Evolutionary conservation across 2,113 vertebrate genomes (phyloP).

Genomic region (Lampris incognitus): DNA sequence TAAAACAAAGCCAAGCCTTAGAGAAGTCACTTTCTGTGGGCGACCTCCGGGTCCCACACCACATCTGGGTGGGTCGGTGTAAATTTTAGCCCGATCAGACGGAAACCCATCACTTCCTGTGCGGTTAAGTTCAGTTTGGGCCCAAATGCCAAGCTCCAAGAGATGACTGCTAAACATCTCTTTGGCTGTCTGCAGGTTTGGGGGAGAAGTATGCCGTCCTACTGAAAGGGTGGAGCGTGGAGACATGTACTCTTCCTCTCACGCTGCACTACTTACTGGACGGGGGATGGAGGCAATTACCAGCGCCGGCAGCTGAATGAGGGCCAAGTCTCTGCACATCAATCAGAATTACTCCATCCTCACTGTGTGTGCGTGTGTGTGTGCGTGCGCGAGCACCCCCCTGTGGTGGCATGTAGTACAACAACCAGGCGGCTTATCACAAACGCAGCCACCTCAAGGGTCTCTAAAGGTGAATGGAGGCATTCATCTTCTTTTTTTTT

Average conservation of each 20-base stretch:
- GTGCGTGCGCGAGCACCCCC: constrained; percentile 58
- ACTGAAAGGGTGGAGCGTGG: constrained; percentile 48
- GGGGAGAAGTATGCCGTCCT: constrained; percentile 41
- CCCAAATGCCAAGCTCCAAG: constrained; percentile 44
- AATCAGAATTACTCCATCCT: constrained; percentile 70
- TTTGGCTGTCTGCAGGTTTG: constrained; percentile 30
- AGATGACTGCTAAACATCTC: constrained; percentile 33
- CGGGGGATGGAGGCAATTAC: constrained; percentile 79
- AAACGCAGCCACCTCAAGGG: constrained; percentile 33
- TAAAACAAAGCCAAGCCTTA: constrained; percentile 16
- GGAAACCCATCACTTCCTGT: constrained; percentile 36
- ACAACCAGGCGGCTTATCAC: constrained; percentile 27
- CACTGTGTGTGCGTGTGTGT: constrained; percentile 26
- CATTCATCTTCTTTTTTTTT: background rate
- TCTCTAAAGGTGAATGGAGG: constrained; percentile 35
- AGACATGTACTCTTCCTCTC: constrained; percentile 62
- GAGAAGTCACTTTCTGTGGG: background rate
- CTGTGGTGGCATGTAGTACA: constrained; percentile 46
- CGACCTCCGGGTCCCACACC: constrained; percentile 16
- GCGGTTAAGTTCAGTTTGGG: constrained; percentile 49
- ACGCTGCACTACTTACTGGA: constrained; percentile 46
- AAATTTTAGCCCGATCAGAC: constrained; percentile 17
- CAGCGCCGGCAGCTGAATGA: constrained; percentile 71
- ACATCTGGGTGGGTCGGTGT: constrained; percentile 3
- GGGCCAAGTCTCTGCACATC: constrained; percentile 72